phyloP scores from a whole-genome alignment of 1,140 invertebrate genomes.

The Drosophila eugracilis region DNA sequence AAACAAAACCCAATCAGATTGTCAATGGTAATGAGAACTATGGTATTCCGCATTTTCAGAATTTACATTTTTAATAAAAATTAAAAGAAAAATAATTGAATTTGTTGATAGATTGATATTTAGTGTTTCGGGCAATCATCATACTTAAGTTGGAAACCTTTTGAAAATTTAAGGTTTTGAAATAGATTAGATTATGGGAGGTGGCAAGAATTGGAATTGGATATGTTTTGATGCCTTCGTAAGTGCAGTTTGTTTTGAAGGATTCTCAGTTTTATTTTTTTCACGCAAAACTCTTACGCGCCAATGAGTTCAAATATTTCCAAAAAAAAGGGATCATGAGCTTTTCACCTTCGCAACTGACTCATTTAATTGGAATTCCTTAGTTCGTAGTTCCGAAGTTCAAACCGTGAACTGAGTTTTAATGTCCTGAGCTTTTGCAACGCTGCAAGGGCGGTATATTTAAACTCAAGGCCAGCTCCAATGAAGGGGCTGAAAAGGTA shows the following conservation, averaged over 20 bases:
- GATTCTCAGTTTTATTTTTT: too few species aligned
- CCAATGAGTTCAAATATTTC: not conserved
- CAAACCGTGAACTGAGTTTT: not conserved
- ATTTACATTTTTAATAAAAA: constrained; percentile 84
- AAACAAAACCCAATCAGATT: constrained; percentile 32
- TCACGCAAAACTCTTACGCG: not conserved
- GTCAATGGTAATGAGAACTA: constrained; percentile 66
- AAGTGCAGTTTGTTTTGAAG: too few species aligned
- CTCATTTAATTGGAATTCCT: not conserved
- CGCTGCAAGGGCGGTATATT: not conserved
- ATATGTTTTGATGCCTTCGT: too few species aligned
- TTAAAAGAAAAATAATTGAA: constrained; percentile 30
- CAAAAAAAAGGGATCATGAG: too few species aligned
- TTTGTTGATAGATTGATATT: not conserved
- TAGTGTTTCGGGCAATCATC: not conserved
- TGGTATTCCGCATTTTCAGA: constrained; percentile 82
- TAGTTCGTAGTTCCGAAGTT: constrained; percentile 1
- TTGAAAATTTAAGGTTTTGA: too few species aligned
- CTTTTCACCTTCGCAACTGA: constrained; percentile 1
- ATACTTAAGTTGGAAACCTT: too few species aligned
- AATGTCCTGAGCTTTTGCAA: not conserved
- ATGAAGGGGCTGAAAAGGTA: not conserved
- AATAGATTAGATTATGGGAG: too few species aligned
- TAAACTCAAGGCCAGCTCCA: not conserved
- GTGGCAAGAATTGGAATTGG: too few species aligned